Percentiles rank a stretch among this genome's conserved stretches.
These are phyloP conservation scores for Caenorhabditis imperialis DNA, from an alignment of 2,888 invertebrate species.

Conservation along the genomic window DNA sequence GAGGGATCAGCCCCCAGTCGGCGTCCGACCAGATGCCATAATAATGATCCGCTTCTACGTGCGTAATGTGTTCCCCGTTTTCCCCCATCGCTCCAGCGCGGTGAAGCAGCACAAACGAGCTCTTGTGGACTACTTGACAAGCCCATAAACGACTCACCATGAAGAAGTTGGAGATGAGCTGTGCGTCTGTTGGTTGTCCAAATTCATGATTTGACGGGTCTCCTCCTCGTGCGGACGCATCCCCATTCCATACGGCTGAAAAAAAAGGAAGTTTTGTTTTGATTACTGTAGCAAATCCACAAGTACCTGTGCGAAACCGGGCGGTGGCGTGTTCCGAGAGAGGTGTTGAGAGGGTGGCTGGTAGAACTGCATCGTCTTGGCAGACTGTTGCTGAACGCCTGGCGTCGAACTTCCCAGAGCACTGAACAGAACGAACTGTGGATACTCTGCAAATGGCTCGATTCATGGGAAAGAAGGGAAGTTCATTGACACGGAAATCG, in stretches of 20 bases:
- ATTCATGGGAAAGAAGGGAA: too few species aligned
- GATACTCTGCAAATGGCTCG: conserved; percentile 32
- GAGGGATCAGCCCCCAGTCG: background rate
- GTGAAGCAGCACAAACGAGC: conserved; percentile 1
- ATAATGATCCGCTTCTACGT: conserved; percentile 39
- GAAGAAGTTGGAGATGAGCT: conserved; percentile 50
- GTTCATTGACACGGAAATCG: too few species aligned
- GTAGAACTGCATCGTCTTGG: conserved; percentile 52
- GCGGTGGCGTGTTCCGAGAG: conserved; percentile 41
- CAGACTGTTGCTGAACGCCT: background rate
- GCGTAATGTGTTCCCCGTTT: conserved; percentile 4
- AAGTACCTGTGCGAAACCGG: conserved; percentile 40
- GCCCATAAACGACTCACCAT: conserved; percentile 30
- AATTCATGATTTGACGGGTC: conserved; percentile 51
- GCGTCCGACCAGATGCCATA: conserved; percentile 40
- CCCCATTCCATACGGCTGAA: conserved; percentile 48
- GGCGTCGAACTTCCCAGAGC: conserved; percentile 10
- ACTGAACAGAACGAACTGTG: conserved; percentile 12
- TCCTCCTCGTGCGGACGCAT: conserved; percentile 56
- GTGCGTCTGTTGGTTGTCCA: conserved; percentile 51
- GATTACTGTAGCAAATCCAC: too few species aligned
- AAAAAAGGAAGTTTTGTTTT: background rate
- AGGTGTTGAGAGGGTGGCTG: conserved; percentile 48
- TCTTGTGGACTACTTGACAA: background rate
- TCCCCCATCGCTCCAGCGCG: background rate